phyloP scores from a whole-genome alignment of 2,113 vertebrate genomes.

The Carassius auratus region DNA sequence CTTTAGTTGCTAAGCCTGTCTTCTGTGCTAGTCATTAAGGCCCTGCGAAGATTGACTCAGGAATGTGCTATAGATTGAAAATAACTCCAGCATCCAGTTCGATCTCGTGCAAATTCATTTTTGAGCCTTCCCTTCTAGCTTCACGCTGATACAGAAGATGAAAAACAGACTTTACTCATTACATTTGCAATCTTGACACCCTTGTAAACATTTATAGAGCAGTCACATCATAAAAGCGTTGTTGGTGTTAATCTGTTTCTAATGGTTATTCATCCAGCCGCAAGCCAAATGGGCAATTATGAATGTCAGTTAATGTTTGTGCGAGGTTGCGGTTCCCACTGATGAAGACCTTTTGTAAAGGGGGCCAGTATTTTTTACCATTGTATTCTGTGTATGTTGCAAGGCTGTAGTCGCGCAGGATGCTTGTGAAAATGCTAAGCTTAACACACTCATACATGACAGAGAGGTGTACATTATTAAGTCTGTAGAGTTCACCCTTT shows the following conservation, averaged over 20 bases:
- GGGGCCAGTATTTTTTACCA: slow-evolving; percentile 29
- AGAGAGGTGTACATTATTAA: slow-evolving; percentile 38
- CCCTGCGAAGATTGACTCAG: background rate
- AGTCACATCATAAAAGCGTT: slow-evolving; percentile 14
- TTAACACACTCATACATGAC: slow-evolving; percentile 36
- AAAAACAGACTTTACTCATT: slow-evolving; percentile 12
- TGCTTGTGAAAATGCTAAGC: slow-evolving; percentile 43
- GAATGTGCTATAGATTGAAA: slow-evolving; percentile 33
- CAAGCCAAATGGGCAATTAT: slow-evolving; percentile 39
- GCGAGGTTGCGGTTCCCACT: slow-evolving; percentile 24
- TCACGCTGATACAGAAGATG: slow-evolving; percentile 7
- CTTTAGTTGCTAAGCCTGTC: slow-evolving; percentile 11
- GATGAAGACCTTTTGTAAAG: slow-evolving; percentile 38
- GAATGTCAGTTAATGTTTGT: slow-evolving; percentile 32
- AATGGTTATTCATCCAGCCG: slow-evolving; percentile 22
- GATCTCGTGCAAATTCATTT: background rate
- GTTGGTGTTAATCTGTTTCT: slow-evolving; percentile 26
- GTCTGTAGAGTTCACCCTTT: slow-evolving; percentile 26
- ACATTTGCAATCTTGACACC: slow-evolving; percentile 1
- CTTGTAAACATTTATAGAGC: slow-evolving; percentile 16
- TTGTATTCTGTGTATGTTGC: slow-evolving; percentile 8
- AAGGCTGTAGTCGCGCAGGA: background rate
- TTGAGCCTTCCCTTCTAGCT: background rate
- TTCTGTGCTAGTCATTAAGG: slow-evolving; percentile 34
- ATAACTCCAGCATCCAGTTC: background rate